Evolutionary conservation across 2,113 vertebrate species (phyloP).

Genomic region (Erinaceus europaeus): DNA sequence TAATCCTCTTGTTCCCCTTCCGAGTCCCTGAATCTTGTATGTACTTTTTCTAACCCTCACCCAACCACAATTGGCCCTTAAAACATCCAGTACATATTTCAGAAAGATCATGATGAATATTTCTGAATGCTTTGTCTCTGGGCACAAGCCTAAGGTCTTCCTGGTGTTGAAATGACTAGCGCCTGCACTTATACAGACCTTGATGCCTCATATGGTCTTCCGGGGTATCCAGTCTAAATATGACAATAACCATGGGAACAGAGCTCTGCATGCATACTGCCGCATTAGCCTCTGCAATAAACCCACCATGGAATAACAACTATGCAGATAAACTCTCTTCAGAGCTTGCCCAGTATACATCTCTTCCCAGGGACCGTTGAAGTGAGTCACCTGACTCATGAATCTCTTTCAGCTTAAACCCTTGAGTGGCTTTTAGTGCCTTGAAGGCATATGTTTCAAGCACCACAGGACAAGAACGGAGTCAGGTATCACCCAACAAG

Average conservation of each 20-base stretch:
- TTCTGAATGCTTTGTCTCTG: not conserved
- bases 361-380: not conserved
- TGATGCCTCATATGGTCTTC: too few species aligned
- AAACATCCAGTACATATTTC: not conserved
- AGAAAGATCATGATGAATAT: not conserved
- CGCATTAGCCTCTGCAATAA: not conserved
- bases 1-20: too few species aligned
- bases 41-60: not conserved
- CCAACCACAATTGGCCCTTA: not conserved
- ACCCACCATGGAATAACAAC: too few species aligned
- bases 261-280: too few species aligned
- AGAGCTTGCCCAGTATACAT: not conserved
- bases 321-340: not conserved
- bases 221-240: not conserved
- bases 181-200: too few species aligned
- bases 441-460: not conserved
- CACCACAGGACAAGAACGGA: not conserved
- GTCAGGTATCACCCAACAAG: not conserved
- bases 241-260: not conserved
- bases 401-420: not conserved
- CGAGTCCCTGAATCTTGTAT: not conserved
- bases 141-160: not conserved
- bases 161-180: too few species aligned
- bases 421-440: not conserved
- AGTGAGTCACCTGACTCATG: not conserved